Evolutionary conservation across 2,113 vertebrate genomes (phyloP).

Genomic region (Saimiri boliviensis): DNA sequence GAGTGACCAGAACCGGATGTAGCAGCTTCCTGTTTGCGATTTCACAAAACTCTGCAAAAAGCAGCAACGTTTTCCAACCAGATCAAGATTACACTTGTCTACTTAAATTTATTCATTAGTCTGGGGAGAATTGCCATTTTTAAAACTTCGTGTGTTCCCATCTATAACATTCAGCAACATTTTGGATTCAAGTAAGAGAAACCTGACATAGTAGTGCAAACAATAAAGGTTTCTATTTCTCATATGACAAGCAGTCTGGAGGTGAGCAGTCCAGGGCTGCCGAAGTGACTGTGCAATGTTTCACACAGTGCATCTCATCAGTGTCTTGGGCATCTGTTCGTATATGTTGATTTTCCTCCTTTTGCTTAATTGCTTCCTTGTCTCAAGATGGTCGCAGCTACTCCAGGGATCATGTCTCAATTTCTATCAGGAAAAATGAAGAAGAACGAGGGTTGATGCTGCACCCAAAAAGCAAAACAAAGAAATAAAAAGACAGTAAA

Average conservation of each 20-base stretch:
- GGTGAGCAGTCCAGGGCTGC: background rate
- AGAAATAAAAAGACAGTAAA: background rate
- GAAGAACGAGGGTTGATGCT: background rate
- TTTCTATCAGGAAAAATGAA: background rate
- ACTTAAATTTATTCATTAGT: background rate
- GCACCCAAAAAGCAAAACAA: background rate
- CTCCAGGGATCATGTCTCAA: background rate
- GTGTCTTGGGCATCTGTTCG: background rate
- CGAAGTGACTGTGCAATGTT: fast-evolving
- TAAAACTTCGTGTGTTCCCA: background rate
- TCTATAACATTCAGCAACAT: background rate
- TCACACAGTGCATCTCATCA: background rate
- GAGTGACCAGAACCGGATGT: background rate
- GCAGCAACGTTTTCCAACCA: background rate
- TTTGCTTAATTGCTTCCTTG: background rate
- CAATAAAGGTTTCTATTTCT: background rate
- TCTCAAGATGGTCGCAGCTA: background rate
- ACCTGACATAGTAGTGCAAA: background rate
- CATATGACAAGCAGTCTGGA: background rate
- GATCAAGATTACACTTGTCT: background rate
- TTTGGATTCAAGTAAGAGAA: background rate
- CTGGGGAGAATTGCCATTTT: background rate
- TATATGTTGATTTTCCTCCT: background rate
- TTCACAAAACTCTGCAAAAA: background rate
- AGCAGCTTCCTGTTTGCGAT: conserved; percentile 52